Evolutionary conservation across 2,888 invertebrate species (phyloP).

Genomic region (Tetranychus truncatus): DNA sequence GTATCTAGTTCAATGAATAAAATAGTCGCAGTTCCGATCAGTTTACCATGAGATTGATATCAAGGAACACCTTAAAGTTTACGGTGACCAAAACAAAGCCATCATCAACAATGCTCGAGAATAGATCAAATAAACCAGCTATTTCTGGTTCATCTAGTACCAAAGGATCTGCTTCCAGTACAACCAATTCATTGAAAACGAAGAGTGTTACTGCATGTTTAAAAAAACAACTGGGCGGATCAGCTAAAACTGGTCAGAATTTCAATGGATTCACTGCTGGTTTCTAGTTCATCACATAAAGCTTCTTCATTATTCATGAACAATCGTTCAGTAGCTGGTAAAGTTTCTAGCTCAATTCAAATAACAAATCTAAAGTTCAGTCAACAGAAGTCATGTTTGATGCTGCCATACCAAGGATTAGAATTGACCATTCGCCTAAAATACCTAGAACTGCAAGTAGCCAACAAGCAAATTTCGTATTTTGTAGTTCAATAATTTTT

Average conservation of each 20-base stretch:
- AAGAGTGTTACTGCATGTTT: background rate
- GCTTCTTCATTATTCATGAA: background rate
- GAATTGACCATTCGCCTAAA: constrained; percentile 10
- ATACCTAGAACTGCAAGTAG: constrained; percentile 12
- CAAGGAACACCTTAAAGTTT: constrained; percentile 18
- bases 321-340: constrained; percentile 2
- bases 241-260: background rate
- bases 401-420: constrained; percentile 10
- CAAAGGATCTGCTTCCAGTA: background rate
- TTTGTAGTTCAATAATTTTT: no score
- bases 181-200: constrained; percentile 3
- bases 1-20: constrained; percentile 8
- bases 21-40: constrained; percentile 15
- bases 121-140: background rate
- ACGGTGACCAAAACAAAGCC: constrained; percentile 20
- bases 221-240: constrained; percentile 2
- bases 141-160: background rate
- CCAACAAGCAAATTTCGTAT: background rate
- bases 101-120: background rate
- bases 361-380: constrained; percentile 4
- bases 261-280: constrained; percentile 5
- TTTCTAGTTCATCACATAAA: background rate
- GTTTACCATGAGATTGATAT: constrained; percentile 19
- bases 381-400: constrained; percentile 7
- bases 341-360: constrained; percentile 11